These are phyloP conservation scores for Drosophila paramelanica DNA, from an alignment of 2,888 invertebrate genomes.

Conservation along the genomic window DNA sequence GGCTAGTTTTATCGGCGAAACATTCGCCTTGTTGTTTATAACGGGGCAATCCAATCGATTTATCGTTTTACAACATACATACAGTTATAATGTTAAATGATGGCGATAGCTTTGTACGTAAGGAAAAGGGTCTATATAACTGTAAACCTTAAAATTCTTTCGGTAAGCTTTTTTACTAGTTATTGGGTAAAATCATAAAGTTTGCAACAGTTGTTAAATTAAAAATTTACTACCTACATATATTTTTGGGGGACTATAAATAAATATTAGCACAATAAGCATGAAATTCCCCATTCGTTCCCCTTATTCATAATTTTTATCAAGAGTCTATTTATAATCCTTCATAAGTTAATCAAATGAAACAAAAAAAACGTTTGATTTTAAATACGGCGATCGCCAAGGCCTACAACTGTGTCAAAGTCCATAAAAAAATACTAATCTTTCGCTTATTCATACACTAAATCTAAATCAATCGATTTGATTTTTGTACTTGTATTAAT, in stretches of 20 bases:
- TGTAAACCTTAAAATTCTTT: not conserved
- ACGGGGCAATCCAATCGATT: conserved; percentile 20
- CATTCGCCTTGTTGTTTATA: conserved; percentile 35
- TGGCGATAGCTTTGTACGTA: conserved; percentile 1
- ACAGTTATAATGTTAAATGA: conserved; percentile 16
- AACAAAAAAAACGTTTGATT: not conserved
- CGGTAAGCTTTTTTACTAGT: not conserved
- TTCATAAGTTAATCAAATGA: not conserved
- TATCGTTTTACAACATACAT: conserved; percentile 32
- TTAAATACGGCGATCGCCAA: not conserved
- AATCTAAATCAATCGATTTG: conserved; percentile 10
- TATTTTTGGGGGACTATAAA: not conserved
- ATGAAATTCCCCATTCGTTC: not conserved
- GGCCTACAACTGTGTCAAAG: not conserved
- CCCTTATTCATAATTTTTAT: not conserved
- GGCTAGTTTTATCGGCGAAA: conserved; percentile 29
- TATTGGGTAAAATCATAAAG: not conserved
- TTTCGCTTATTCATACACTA: not conserved
- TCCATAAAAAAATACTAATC: conserved; percentile 5
- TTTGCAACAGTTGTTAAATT: too few species aligned
- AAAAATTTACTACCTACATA: too few species aligned
- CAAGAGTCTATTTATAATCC: not conserved
- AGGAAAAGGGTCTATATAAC: conserved; percentile 1
- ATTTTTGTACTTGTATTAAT: not conserved
- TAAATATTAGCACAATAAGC: not conserved